Evolutionary conservation across 2,113 vertebrate species (phyloP), one percentile per base, ranked within the genome.

Genomic region (Cephalopterus ornatus): DNA sequence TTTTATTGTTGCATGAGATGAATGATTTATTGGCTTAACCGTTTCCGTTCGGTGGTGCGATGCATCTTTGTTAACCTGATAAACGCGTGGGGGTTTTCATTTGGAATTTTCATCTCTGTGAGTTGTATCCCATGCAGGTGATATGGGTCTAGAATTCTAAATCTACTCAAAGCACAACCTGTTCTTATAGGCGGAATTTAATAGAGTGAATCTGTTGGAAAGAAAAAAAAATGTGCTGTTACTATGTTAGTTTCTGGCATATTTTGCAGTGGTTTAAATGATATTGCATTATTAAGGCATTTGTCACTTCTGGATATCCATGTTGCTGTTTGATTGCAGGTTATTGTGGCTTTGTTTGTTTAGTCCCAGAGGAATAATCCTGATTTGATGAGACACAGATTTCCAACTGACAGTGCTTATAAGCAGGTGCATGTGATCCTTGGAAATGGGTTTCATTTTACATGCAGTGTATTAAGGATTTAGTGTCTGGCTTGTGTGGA

Each of bases 371-470:
- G 61, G 83, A 85, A 39, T 47, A 90, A 81, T 56, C 88, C 42
- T 32, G 27, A 14, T 92, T 88, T 92, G 30, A 70, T 84, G 56
- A 77, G 79, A 52, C 18, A 24, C 6, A 14, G 66, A 30, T 81
- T 88, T 96, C 73, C 67, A 23, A 42, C 72, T 93, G 88, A 56
- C 87, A 58, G 0, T 88, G 74, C 20, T 82, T 80, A 8, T 27
- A 56, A 78, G 80, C 87, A 92, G 83, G 71, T 81, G 74, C 68
- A 22, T 49, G 30, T 89, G 76, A 62, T 63, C 73, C 72, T 93
- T 88, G 77, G 76, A 84, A 95, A 82, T 52, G 44, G 56, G 56
- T 88, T 92, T 95, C n/a, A 27, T 68, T 91, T 92, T 53, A 61
- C 65, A 17, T 58, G 32, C 35, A 30, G 20, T 58, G 1, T 52